A percentile compares a stretch with the other conserved stretches of the same genome.
These are phyloP conservation scores for Rhodophaea formosa DNA, from an alignment of 2,888 invertebrate species.

Conservation along the genomic window DNA sequence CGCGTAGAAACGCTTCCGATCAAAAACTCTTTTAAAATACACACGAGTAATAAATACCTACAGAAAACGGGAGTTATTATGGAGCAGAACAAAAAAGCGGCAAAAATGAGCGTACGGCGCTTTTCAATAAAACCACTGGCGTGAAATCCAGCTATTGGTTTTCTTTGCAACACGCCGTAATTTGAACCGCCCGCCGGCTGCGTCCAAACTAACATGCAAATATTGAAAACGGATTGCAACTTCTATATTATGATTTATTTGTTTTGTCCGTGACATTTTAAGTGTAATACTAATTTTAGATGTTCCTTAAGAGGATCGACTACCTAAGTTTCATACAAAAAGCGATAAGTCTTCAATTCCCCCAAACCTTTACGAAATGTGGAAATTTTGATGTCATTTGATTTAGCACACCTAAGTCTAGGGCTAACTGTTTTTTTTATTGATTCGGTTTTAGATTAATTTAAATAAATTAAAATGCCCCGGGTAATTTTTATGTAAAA, in stretches of 20 bases:
- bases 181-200: conserved; percentile 31
- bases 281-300: too few species aligned
- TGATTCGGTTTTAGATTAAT: too few species aligned
- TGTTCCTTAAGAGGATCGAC: too few species aligned
- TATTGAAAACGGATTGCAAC: conserved; percentile 33
- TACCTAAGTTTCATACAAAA: too few species aligned
- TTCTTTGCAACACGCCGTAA: conserved; percentile 51
- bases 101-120: conserved; percentile 51
- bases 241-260: conserved; percentile 1
- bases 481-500: too few species aligned
- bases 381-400: too few species aligned
- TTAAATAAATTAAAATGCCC: too few species aligned
- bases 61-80: conserved; percentile 47
- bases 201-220: conserved; percentile 35
- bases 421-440: too few species aligned
- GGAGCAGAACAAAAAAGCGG: conserved; percentile 47
- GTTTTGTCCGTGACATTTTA: too few species aligned
- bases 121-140: conserved; percentile 70
- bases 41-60: conserved; percentile 41
- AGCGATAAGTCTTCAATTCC: too few species aligned
- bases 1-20: conserved; percentile 14
- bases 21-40: conserved; percentile 30
- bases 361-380: too few species aligned
- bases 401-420: too few species aligned
- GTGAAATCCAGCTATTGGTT: conserved; percentile 64